Base-by-base conservation (phyloP, 2,797 vertebrate genomes). In the Brachyrhaphis roseni region DNA sequence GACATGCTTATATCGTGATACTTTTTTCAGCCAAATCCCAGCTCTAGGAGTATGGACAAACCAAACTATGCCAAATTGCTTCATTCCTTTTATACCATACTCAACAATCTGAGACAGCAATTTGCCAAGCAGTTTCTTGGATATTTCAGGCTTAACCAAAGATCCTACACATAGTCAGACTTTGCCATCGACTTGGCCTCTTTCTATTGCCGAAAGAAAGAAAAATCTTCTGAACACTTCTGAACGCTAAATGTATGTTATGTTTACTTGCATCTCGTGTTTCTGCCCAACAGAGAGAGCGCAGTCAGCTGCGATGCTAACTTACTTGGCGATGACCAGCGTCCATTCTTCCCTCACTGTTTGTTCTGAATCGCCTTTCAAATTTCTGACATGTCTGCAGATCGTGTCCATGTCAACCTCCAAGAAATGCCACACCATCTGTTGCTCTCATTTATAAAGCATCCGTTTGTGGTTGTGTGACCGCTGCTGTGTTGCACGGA, bases 381-480 rank as follows among this genome's bases (percentile, higher is more conserved):
- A 83, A 89, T 83, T 74, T 77, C 72, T 80, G 74, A 75, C 51
- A 81, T 75, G 45, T 82, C 39, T 76, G 82, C 79, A 70, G 87
- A 85, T 83, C 46, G 70, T 82, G 85, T 89, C 83, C 84, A 73
- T 74, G 75, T 80, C 85, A 86, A 83, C 84, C 77, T 89, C 80
- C 79, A 78, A 83, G 75, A 87, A 85, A 87, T 82, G 83, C 77
- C 78, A 74, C 75, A 55, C 82, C 87, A 88, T 88, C 82, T 88
- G 87, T 81, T 90, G 81, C 82, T 87, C 74, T 73, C 75, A 78
- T 82, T 87, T 85, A 81, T 78, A 83, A 86, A 86, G 83, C 82
- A 53, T 76, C 78, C 62, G 45, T 76, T 82, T 86, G 82, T 82
- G 83, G 83, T 78, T 80, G 76, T 78, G 83, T 36, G 85, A 78